These are phyloP conservation scores for Peromyscus polionotus DNA, from an alignment of 2,113 vertebrate genomes.

Conservation along the genomic window DNA sequence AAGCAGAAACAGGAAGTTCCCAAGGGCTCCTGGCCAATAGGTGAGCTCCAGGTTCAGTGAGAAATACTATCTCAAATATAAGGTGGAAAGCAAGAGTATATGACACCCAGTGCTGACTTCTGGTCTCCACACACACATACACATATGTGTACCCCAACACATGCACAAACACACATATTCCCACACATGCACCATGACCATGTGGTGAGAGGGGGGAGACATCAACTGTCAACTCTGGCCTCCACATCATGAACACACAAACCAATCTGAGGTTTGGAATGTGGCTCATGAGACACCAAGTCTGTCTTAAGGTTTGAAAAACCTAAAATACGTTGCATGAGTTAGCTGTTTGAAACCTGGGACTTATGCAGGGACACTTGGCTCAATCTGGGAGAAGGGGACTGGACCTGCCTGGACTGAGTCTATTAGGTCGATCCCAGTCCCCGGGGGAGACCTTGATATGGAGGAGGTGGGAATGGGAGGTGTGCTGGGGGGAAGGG, in stretches of 20 bases:
- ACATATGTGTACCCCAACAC: background rate
- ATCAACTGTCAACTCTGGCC: background rate
- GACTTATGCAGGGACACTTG: too few relatives aligned
- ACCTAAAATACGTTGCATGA: background rate
- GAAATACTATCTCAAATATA: background rate
- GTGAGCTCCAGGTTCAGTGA: too few relatives aligned
- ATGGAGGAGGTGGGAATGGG: too few relatives aligned
- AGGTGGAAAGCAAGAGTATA: background rate
- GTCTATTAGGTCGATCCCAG: too few relatives aligned
- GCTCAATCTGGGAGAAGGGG: too few relatives aligned
- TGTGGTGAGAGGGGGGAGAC: background rate
- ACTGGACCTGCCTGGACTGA: too few relatives aligned
- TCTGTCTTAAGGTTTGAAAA: constrained; percentile 35
- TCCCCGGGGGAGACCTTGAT: too few relatives aligned
- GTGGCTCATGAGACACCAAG: constrained; percentile 18
- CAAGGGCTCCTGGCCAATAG: background rate
- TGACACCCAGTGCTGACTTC: background rate
- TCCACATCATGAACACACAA: background rate
- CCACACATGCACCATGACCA: background rate
- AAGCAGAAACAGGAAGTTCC: background rate
- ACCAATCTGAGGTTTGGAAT: background rate
- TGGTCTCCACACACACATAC: too few relatives aligned
- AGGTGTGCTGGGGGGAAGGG: too few relatives aligned
- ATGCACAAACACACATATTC: too few relatives aligned
- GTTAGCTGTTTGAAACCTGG: too few relatives aligned